These are phyloP conservation scores for Seriola rivoliana DNA, from an alignment of 2,113 vertebrate species.

Conservation along the genomic window DNA sequence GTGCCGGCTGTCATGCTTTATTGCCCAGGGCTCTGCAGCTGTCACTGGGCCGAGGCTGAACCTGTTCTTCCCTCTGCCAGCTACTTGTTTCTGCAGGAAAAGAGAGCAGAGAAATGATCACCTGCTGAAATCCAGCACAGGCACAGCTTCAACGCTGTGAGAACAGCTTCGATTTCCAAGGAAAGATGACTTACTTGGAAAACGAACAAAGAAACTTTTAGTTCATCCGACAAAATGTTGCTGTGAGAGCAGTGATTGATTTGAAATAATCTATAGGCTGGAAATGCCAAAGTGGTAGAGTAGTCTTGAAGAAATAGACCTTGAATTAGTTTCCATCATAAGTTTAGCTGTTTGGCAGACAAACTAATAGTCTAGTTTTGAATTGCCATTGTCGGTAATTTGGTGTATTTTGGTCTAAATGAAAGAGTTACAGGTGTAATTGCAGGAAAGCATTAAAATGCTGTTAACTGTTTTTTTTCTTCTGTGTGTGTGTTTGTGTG, in stretches of 20 bases:
- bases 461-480: background rate
- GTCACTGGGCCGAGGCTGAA: slow-evolving; percentile 65
- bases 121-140: slow-evolving; percentile 59
- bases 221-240: background rate
- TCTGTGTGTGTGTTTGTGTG: too few species aligned
- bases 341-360: background rate
- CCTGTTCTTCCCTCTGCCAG: slow-evolving; percentile 52
- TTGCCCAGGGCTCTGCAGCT: slow-evolving; percentile 72
- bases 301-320: background rate
- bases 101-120: slow-evolving; percentile 52
- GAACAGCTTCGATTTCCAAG: background rate
- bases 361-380: background rate
- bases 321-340: background rate
- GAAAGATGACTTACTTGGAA: background rate
- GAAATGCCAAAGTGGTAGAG: background rate
- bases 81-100: slow-evolving; percentile 60
- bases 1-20: slow-evolving; percentile 71
- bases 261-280: background rate
- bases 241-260: background rate
- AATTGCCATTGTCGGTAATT: background rate
- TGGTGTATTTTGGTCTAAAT: background rate
- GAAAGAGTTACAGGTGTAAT: background rate
- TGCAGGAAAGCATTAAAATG: background rate
- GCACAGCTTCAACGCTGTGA: background rate
- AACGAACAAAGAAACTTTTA: background rate